Conservation (phyloP, 2,888 invertebrate genomes). For the Isotomurus palustris region DNA sequence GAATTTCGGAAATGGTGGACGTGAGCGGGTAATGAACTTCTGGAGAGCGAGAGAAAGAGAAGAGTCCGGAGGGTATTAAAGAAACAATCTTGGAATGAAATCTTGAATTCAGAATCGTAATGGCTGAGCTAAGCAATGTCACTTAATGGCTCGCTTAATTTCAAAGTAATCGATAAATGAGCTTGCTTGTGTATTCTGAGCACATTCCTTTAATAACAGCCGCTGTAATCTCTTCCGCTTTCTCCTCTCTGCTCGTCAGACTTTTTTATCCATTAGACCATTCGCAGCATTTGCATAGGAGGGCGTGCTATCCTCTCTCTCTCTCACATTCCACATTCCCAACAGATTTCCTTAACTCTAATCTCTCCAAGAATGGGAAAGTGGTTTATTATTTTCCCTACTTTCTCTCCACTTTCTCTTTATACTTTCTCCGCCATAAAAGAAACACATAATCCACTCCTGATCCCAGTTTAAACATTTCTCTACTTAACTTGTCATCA, state of each 20-base stretch:
- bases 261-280: neutral
- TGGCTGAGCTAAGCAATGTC: neutral
- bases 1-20: too few relatives aligned
- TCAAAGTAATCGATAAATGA: slow-evolving; percentile 14
- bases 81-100: slow-evolving; percentile 7
- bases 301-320: neutral
- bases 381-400: neutral
- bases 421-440: too few relatives aligned
- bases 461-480: too few relatives aligned
- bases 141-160: slow-evolving; percentile 14
- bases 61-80: slow-evolving; percentile 8
- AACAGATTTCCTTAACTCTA: too few relatives aligned
- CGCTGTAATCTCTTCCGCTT: neutral
- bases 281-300: neutral
- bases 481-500: too few relatives aligned
- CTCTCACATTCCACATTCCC: neutral
- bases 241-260: neutral
- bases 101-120: neutral
- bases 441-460: too few relatives aligned
- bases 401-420: neutral
- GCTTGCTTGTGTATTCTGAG: neutral
- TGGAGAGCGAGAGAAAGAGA: slow-evolving; percentile 4
- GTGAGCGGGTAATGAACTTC: too few relatives aligned
- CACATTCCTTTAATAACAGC: slow-evolving; percentile 4
- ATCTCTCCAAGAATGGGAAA: neutral